phyloP scores from a whole-genome alignment of 2,113 vertebrate species.

The Cyrtonyx montezumae region DNA sequence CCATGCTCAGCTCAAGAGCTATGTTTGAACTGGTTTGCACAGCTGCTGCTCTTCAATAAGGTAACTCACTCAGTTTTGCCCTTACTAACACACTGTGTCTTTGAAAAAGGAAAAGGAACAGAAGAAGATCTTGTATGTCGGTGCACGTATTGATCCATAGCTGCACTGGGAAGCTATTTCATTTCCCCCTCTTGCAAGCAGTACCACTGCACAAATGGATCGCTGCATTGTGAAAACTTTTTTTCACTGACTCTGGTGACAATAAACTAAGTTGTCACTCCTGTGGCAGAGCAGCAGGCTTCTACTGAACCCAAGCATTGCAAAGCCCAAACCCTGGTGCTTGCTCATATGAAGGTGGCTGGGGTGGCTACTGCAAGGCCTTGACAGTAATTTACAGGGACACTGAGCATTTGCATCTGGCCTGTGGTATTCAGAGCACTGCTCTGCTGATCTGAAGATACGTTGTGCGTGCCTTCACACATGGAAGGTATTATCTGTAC shows the following conservation, averaged over 20 bases:
- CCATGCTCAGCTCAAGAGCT: background rate
- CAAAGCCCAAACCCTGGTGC: background rate
- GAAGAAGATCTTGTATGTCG: background rate
- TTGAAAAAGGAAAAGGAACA: background rate
- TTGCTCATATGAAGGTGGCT: background rate
- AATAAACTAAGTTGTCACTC: background rate
- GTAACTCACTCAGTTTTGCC: background rate
- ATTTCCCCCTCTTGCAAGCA: background rate
- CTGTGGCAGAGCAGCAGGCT: background rate
- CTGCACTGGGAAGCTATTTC: background rate
- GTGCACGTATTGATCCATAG: background rate
- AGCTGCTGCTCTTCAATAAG: background rate
- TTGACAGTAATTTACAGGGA: background rate
- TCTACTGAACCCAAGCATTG: background rate
- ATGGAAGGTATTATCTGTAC: background rate
- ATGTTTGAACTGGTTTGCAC: background rate
- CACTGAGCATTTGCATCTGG: background rate
- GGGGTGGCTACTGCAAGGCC: background rate
- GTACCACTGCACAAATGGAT: background rate
- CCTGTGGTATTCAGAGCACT: background rate
- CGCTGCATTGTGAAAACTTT: background rate
- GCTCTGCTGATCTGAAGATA: background rate
- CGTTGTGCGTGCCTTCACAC: background rate
- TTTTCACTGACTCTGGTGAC: background rate
- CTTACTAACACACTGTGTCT: background rate